Evolutionary conservation across 2,113 vertebrate genomes (phyloP), one percentile per base, ranked within the genome.

Genomic region (Cyanoramphus novaezelandiae): DNA sequence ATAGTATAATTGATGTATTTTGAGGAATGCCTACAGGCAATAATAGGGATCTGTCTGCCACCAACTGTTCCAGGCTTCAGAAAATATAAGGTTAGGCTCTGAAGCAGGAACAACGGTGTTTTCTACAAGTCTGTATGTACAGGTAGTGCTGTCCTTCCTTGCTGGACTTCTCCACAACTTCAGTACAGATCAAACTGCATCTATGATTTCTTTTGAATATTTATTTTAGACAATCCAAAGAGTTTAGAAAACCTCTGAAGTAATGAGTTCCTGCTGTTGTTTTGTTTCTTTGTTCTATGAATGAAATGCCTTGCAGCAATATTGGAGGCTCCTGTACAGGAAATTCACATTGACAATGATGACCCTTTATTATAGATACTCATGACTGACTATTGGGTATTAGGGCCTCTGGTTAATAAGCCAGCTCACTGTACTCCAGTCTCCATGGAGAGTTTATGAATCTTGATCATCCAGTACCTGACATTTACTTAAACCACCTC

Each of bases 1-100:
- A 68, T 93, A 84, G 71, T 88, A 52, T 95, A 96, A 92, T 92
- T 94, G 92, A 97, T 88, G 64, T 71, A 74, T 95, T 95, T 92
- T 93, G 76, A 76, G 60, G 86, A 60, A 88, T 82, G 60, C 86
- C 96, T 92, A 92, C 47, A 67, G 88, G 92, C 88, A 90, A 78
- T 95, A 92, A 95, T 52, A 88, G 55, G 53, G 80, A 88, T 94
- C 94, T 96, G 62, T 82, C 88, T 93, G 80, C 44, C 86, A 86
- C 69, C 80, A 83, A 63, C 4, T 3, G 44, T 91, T 96, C 28
- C 37, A 78, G 39, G 49, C 39, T 91, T 94, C 80, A 91, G 47
- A 71, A 93, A 65, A 88, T 77, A 39, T 67, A 87, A 95, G 52
- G 46, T 63, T 83, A 67, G 20, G 27, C 47, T 90, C 47, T 91